These are phyloP conservation scores for Zeugodacus cucurbitae DNA, from an alignment of 1,140 invertebrate genomes.

Conservation along the genomic window DNA sequence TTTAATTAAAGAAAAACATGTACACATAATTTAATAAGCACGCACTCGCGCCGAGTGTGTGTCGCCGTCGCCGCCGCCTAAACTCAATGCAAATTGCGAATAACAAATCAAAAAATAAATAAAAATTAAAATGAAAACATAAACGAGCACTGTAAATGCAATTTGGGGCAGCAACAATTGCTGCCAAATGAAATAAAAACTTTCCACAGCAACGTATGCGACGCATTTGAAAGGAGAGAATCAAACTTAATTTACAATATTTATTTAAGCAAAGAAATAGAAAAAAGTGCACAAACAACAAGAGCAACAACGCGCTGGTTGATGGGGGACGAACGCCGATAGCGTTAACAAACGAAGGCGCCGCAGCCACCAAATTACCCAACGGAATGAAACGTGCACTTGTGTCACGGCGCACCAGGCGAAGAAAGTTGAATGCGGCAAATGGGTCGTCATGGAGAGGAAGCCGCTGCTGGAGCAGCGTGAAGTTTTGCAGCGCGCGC, in stretches of 20 bases:
- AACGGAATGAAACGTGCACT: slow-evolving; percentile 20
- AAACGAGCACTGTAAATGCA: neutral
- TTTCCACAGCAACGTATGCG: neutral
- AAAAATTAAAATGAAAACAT: neutral
- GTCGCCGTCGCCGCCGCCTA: no score
- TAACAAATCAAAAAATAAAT: neutral
- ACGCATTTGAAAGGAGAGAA: neutral
- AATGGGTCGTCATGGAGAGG: neutral
- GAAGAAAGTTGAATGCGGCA: neutral
- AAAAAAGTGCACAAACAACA: slow-evolving; percentile 16
- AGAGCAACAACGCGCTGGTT: neutral
- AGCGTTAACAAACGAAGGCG: neutral
- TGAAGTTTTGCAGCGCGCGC: neutral
- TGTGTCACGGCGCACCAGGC: neutral
- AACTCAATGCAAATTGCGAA: slow-evolving; percentile 1
- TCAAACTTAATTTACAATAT: slow-evolving; percentile 32
- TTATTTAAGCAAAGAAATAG: slow-evolving; percentile 9
- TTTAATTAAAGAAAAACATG: slow-evolving; percentile 36
- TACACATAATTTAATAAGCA: slow-evolving; percentile 25
- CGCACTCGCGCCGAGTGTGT: neutral
- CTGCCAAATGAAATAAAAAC: slow-evolving; percentile 20
- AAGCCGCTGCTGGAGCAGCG: neutral
- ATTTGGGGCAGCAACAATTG: slow-evolving; percentile 25
- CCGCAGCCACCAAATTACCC: slow-evolving; percentile 4
- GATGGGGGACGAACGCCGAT: neutral